These are phyloP conservation scores for Nyctibius grandis DNA, from an alignment of 2,797 vertebrate genomes.

Conservation along the genomic window DNA sequence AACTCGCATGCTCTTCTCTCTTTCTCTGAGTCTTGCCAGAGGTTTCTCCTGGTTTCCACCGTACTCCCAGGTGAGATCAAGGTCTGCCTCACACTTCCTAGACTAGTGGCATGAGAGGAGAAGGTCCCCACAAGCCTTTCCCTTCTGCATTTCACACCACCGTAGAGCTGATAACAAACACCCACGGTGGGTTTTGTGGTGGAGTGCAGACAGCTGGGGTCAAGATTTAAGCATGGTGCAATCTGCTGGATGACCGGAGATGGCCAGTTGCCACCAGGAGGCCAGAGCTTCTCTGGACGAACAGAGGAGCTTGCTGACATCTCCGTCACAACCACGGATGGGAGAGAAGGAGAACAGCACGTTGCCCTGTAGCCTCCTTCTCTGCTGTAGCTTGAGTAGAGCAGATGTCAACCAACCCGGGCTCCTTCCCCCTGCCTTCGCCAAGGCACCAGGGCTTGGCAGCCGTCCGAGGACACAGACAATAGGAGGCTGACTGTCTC, in stretches of 20 bases:
- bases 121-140: neutral
- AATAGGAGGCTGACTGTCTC: constrained; percentile 46
- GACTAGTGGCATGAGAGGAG: neutral
- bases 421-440: constrained; percentile 23
- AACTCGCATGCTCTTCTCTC: neutral
- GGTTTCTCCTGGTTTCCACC: neutral
- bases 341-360: neutral
- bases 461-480: constrained; percentile 58
- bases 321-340: accelerated
- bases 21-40: neutral
- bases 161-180: neutral
- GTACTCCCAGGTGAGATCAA: neutral
- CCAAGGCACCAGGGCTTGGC: constrained; percentile 53
- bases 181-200: accelerated
- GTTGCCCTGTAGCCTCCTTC: neutral
- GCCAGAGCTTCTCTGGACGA: neutral
- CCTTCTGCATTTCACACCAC: accelerated
- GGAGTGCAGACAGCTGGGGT: neutral
- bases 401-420: constrained; percentile 61
- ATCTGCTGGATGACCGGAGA: neutral
- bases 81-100: accelerated
- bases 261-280: neutral
- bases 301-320: neutral
- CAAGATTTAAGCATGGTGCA: no score
- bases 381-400: neutral